Evolutionary conservation across 1,140 invertebrate species (phyloP).

Genomic region (Wasmannia auropunctata): DNA sequence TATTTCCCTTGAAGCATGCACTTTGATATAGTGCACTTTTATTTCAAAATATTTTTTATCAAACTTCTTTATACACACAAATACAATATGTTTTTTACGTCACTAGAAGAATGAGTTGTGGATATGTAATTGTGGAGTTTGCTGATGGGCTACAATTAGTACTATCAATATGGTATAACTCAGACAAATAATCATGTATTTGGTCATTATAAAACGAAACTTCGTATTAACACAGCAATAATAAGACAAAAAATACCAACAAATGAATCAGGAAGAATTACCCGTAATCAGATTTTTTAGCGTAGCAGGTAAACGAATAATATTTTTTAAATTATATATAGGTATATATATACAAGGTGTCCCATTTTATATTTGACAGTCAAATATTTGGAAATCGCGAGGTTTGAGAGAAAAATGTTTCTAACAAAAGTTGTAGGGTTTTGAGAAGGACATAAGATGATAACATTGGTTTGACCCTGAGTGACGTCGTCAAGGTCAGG

Average conservation of each 20-base stretch:
- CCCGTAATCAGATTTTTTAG: neutral
- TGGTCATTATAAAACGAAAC: constrained; percentile 19
- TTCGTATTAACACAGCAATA: constrained; percentile 8
- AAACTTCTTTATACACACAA: neutral
- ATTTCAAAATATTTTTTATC: neutral
- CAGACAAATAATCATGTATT: neutral
- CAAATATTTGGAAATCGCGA: no score
- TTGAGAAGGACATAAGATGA: no score
- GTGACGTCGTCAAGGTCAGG: no score
- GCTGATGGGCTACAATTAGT: neutral
- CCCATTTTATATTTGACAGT: no score
- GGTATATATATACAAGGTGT: no score
- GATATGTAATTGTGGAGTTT: constrained; percentile 1
- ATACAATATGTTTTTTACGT: neutral
- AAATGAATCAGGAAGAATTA: neutral
- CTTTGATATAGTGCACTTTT: neutral
- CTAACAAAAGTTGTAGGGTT: no score
- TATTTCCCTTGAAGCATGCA: constrained; percentile 12
- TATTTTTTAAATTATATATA: neutral
- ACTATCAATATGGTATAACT: neutral
- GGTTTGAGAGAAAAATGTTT: no score
- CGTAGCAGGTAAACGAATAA: constrained; percentile 4
- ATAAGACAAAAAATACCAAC: neutral
- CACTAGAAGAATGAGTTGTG: no score
- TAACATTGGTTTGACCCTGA: no score